Conservation (phyloP, 2,888 invertebrate species). For the Melieria picta region DNA sequence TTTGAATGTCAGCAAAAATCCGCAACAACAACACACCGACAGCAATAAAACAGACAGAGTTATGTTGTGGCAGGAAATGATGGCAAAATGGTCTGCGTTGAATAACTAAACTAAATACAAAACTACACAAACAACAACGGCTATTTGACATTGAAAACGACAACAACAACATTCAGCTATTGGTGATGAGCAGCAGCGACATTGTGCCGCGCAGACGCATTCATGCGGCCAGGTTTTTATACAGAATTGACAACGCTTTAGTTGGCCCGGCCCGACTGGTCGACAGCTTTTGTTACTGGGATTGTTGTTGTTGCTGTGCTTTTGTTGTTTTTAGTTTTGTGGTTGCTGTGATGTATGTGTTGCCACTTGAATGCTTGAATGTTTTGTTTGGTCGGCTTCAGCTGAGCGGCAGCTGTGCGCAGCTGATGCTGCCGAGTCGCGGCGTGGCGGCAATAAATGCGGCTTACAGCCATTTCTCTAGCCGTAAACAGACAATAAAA, state of each 20-base stretch:
- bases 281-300: background rate
- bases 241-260: too few relatives aligned
- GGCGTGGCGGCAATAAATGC: slow-evolving; percentile 35
- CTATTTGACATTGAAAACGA: too few relatives aligned
- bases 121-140: too few relatives aligned
- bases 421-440: background rate
- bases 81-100: too few relatives aligned
- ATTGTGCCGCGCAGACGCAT: background rate
- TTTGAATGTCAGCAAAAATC: too few relatives aligned
- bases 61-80: too few relatives aligned
- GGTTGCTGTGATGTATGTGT: background rate
- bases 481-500: slow-evolving; percentile 49
- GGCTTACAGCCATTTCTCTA: slow-evolving; percentile 39
- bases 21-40: too few relatives aligned
- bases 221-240: background rate
- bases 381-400: background rate
- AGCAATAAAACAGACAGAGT: too few relatives aligned
- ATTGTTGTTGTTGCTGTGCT: background rate
- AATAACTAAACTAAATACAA: too few relatives aligned
- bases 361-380: background rate
- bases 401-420: background rate
- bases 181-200: background rate
- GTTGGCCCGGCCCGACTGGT: too few relatives aligned
- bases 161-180: too few relatives aligned
- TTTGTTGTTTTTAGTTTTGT: background rate